These are phyloP conservation scores for Poeciliopsis occidentalis DNA, from an alignment of 2,113 vertebrate genomes.

Conservation along the genomic window DNA sequence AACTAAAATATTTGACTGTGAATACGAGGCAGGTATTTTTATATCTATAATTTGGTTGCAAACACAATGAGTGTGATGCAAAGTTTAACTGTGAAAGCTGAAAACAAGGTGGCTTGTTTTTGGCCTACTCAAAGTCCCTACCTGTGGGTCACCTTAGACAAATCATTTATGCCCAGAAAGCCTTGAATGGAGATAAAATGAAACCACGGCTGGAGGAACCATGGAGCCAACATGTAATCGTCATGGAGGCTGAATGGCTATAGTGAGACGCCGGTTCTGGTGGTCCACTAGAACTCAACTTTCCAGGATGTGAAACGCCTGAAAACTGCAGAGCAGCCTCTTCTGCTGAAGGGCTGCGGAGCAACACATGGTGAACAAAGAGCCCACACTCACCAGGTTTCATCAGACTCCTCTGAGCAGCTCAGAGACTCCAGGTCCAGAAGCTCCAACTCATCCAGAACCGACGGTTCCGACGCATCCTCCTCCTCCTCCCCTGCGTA, in stretches of 20 bases:
- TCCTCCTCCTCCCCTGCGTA: slow-evolving; percentile 58
- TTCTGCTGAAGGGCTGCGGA: neutral
- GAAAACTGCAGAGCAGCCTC: neutral
- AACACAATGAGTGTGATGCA: neutral
- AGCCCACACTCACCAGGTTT: slow-evolving; percentile 84
- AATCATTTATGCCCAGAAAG: neutral
- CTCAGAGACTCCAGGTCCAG: slow-evolving; percentile 84
- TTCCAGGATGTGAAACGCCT: neutral
- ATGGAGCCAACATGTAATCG: too few relatives aligned
- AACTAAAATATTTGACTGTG: neutral
- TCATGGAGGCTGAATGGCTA: neutral
- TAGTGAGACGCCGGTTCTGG: neutral
- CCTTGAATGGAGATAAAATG: neutral
- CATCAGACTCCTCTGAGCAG: slow-evolving; percentile 77
- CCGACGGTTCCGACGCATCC: slow-evolving; percentile 62
- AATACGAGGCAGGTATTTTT: neutral
- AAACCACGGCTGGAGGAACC: too few relatives aligned
- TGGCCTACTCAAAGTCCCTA: too few relatives aligned
- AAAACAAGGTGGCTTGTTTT: too few relatives aligned
- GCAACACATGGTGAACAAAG: slow-evolving; percentile 29
- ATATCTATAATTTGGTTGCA: neutral
- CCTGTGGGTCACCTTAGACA: neutral
- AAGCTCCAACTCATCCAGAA: slow-evolving; percentile 89
- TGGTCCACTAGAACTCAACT: neutral
- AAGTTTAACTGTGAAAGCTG: too few relatives aligned